Conservation (phyloP, 2,797 vertebrate genomes). For the Microcaecilia unicolor region DNA sequence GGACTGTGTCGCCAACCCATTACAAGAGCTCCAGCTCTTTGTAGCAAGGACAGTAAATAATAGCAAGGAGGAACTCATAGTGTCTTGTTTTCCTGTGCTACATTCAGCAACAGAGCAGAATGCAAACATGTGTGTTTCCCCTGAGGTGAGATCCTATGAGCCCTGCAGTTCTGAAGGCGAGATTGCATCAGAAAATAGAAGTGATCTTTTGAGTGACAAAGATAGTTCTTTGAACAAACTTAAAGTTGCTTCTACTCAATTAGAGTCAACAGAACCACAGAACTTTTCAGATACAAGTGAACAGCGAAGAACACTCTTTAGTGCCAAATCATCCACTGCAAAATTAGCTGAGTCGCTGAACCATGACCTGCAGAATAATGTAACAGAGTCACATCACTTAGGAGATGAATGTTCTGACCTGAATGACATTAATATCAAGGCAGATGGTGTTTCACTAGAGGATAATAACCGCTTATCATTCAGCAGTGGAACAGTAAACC, state of each 20-base stretch:
- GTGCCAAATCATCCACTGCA: not conserved
- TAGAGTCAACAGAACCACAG: not conserved
- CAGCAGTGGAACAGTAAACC: not conserved
- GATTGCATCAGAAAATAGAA: not conserved
- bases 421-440: slow-evolving; percentile 6
- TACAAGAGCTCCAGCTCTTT: slow-evolving; percentile 43
- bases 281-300: not conserved
- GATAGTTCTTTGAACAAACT: no score
- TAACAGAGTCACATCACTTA: slow-evolving; percentile 19
- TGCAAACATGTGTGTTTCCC: not conserved
- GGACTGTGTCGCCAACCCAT: slow-evolving; percentile 27
- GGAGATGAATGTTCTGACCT: not conserved
- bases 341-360: not conserved
- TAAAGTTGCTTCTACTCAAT: not conserved
- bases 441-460: slow-evolving; percentile 25
- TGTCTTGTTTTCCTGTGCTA: slow-evolving; percentile 25
- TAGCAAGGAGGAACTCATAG: slow-evolving; percentile 45
- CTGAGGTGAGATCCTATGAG: not conserved
- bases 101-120: slow-evolving; percentile 11
- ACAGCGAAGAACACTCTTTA: not conserved
- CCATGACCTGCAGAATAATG: not conserved
- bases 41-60: slow-evolving; percentile 34
- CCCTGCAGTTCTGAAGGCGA: not conserved
- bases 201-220: no score
- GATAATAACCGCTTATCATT: slow-evolving; percentile 4